phyloP scores from a whole-genome alignment of 2,797 vertebrate species.

The Sebastiscus tertius region DNA sequence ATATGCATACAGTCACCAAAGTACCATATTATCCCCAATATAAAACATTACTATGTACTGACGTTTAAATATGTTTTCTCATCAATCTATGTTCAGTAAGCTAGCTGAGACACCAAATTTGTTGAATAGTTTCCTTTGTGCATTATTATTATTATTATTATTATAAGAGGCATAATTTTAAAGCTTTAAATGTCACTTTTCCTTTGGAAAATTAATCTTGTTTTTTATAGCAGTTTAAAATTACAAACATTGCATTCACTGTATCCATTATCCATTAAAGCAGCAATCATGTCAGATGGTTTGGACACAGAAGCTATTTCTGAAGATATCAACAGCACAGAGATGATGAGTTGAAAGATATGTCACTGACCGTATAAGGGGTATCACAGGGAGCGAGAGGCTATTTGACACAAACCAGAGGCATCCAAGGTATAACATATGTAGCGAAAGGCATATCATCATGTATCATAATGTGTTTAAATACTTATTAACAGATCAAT shows the following conservation, averaged over 20 bases:
- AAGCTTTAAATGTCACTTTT: slow-evolving; percentile 60
- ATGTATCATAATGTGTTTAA: slow-evolving; percentile 30
- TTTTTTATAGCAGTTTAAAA: not conserved
- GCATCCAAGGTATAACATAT: slow-evolving; percentile 29
- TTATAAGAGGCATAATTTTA: slow-evolving; percentile 9
- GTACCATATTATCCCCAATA: slow-evolving; percentile 2
- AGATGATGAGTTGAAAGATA: not conserved
- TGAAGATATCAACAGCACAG: slow-evolving; percentile 19
- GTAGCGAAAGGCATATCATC: slow-evolving; percentile 34
- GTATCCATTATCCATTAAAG: not conserved
- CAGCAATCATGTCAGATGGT: not conserved
- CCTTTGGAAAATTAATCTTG: slow-evolving; percentile 30
- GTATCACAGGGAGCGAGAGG: not conserved
- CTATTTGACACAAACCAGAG: slow-evolving; percentile 47
- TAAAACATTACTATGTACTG: slow-evolving; percentile 28
- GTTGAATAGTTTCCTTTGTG: slow-evolving; percentile 16
- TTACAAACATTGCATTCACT: slow-evolving; percentile 2
- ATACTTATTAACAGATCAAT: slow-evolving; percentile 16
- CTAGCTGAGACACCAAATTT: slow-evolving; percentile 1
- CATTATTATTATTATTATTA: not conserved
- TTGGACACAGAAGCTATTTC: slow-evolving; percentile 4
- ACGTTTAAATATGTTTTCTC: slow-evolving; percentile 16
- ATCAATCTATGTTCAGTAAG: not conserved
- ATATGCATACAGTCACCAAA: slow-evolving; percentile 30
- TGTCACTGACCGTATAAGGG: not conserved